phyloP scores from a whole-genome alignment of 2,113 vertebrate species.

The Recurvirostra avosetta region DNA sequence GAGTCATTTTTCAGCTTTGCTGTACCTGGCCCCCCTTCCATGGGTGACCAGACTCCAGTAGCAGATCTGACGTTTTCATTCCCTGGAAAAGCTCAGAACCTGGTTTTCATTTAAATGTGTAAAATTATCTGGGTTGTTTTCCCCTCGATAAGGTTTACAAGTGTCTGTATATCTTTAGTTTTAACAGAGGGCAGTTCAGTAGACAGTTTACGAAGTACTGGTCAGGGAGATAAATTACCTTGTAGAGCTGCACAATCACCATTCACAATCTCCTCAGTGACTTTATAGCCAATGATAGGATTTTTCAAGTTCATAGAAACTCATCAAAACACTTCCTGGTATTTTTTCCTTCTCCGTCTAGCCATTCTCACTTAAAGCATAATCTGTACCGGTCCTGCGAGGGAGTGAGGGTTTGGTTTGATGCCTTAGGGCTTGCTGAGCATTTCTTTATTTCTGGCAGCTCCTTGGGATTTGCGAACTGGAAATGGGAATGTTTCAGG shows the following conservation, averaged over 20 bases:
- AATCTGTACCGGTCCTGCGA: neutral
- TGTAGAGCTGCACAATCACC: constrained; percentile 41
- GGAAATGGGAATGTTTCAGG: constrained; percentile 25
- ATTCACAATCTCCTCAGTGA: constrained; percentile 45
- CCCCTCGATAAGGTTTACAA: constrained; percentile 63
- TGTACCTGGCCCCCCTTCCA: neutral
- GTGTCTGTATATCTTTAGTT: constrained; percentile 65
- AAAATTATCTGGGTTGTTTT: constrained; percentile 67
- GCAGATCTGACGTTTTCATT: constrained; percentile 24
- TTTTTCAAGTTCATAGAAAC: constrained; percentile 71
- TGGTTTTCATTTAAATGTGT: constrained; percentile 58
- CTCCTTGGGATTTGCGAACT: constrained; percentile 35
- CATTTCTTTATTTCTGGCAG: constrained; percentile 21
- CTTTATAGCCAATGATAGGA: constrained; percentile 61
- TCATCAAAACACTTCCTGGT: constrained; percentile 55
- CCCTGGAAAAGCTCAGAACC: constrained; percentile 23
- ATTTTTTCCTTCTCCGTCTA: constrained; percentile 14
- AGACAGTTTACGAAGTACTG: constrained; percentile 65
- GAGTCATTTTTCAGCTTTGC: neutral
- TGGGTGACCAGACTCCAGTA: neutral
- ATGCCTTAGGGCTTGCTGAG: neutral
- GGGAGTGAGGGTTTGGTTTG: constrained; percentile 15
- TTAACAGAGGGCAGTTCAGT: constrained; percentile 65
- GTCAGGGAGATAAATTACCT: constrained; percentile 60
- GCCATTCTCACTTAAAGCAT: neutral